Base-by-base conservation (phyloP, 1,140 invertebrate genomes). In the Drosophila tani region DNA sequence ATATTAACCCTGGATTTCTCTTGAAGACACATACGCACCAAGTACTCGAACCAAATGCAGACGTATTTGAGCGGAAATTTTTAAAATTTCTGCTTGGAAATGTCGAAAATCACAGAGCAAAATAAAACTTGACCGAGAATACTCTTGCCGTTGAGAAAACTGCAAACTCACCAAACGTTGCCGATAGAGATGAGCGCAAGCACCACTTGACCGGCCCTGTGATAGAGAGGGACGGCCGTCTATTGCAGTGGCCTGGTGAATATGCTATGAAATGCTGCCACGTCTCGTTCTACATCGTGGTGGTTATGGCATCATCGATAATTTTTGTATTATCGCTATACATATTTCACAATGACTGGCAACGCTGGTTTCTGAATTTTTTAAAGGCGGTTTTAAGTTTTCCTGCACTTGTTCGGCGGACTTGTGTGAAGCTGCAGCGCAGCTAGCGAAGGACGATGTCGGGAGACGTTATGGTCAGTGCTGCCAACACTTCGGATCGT, bases 81-180 rank as follows among this genome's bases (percentile, higher is more conserved):
- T 83, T 57, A 38, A 82, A 88, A 88, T 81, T 91, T 80, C 91
- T 71, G 55, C 79, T 83, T 91, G 87, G 86, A 91, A 92, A 92
- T 91, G 91, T 92, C 78, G 68, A 92, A 92, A 92, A 92, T 88
- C 91, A 92, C 87, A 92, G 91, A 92, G 91, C 86, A 90, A 91
- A 90, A 67, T 90, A 90, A 91, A 90, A 90, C 85, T 87, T 75
- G 79, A 82, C 84, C 85, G 85, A 90, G 81, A 87, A 87, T 83
- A 77, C 83, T 80, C 81, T 88, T 88, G 85, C 86, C 65, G 86
- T 79, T 90, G 86, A 90, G 84, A 87, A 90, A 90, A 90, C 81
- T 90, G 85, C 86, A 76, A 88, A 82, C 67, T 91, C 85, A 90
- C 79, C 85, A 90, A 71, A 71, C 47, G 65, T 60, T 63, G 70